Evolutionary conservation across 2,888 invertebrate genomes (phyloP).

Genomic region (Aethes cnicana): DNA sequence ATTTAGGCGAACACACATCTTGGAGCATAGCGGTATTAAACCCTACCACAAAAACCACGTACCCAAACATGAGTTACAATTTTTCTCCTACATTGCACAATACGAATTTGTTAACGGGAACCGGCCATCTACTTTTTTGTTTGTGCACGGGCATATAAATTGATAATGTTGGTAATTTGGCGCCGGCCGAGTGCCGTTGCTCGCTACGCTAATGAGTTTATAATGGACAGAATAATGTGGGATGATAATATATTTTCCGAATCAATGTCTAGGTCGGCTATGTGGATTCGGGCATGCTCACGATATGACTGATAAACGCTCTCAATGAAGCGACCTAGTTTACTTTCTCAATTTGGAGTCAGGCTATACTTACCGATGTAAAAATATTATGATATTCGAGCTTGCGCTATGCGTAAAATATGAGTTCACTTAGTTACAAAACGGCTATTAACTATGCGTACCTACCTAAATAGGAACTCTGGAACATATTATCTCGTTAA

Average conservation of each 20-base stretch:
- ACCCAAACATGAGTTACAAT: constrained; percentile 75
- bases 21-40: constrained; percentile 69
- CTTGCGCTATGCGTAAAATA: too few species aligned
- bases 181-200: constrained; percentile 77
- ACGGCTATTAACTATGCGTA: too few species aligned
- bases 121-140: constrained; percentile 79
- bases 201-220: constrained; percentile 80
- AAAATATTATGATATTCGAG: constrained; percentile 14
- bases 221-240: constrained; percentile 77
- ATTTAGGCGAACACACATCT: constrained; percentile 62
- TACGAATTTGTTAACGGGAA: constrained; percentile 81
- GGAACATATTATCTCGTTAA: too few species aligned
- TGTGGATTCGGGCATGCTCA: constrained; percentile 31
- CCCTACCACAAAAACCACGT: constrained; percentile 65
- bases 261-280: constrained; percentile 78
- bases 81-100: constrained; percentile 81
- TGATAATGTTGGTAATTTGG: constrained; percentile 82
- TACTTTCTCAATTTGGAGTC: constrained; percentile 29
- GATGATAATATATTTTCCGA: constrained; percentile 76
- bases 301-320: constrained; percentile 26
- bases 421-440: too few species aligned
- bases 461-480: too few species aligned
- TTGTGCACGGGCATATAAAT: constrained; percentile 78
- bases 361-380: constrained; percentile 16
- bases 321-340: constrained; percentile 21